Conservation (phyloP, 2,888 invertebrate genomes). For the Hartigia nigra region DNA sequence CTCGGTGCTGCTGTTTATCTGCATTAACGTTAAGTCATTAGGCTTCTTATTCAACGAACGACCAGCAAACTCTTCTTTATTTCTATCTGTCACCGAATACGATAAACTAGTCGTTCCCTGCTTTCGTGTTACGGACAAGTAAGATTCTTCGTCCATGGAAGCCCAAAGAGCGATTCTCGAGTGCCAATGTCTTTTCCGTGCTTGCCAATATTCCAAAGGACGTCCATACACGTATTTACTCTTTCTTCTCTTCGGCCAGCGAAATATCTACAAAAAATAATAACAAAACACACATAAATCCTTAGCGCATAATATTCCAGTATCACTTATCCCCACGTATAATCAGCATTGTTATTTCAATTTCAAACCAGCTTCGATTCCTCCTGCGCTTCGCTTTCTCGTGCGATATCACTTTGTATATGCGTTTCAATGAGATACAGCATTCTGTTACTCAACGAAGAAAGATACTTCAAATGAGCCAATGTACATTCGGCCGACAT, state of each 20-base stretch:
- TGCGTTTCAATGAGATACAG: constrained; percentile 23
- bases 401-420: constrained; percentile 19
- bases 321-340: too few species aligned
- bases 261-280: constrained; percentile 11
- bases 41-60: too few species aligned
- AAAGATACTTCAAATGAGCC: constrained; percentile 23
- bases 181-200: constrained; percentile 26
- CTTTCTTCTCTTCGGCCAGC: constrained; percentile 1
- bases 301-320: too few species aligned
- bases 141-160: constrained; percentile 14
- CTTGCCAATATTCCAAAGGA: constrained; percentile 27
- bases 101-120: too few species aligned
- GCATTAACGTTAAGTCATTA: too few species aligned
- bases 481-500: constrained; percentile 28
- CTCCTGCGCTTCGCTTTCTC: neutral
- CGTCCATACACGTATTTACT: constrained; percentile 24
- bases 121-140: too few species aligned
- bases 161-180: constrained; percentile 23
- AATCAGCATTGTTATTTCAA: too few species aligned
- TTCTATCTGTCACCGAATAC: too few species aligned
- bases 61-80: too few species aligned
- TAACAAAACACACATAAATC: too few species aligned
- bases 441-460: constrained; percentile 21
- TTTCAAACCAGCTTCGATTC: constrained; percentile 1
- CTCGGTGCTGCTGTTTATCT: too few species aligned